Base-by-base conservation (phyloP, 2,113 vertebrate species). In the Bufo gargarizans region DNA sequence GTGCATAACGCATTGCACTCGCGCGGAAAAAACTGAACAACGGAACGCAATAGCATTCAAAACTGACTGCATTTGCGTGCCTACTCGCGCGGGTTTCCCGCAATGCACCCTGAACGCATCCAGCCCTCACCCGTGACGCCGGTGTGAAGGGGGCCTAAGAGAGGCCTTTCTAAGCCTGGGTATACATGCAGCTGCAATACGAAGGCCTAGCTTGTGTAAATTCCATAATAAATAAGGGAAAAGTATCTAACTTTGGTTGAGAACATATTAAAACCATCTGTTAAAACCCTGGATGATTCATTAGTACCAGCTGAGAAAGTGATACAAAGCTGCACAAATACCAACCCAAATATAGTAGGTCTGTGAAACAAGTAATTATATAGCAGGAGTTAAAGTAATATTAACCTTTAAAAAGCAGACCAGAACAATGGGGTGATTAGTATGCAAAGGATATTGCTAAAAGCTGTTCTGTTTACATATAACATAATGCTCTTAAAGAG, bases 271-370 rank as follows among this genome's bases (percentile, higher is more conserved):
- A 8, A 76, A 50, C 45, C 72, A 76, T 76, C 72, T 49, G 72
- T 11, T 76, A 76, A 76, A 47, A 19, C 50, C 45, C 72, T 76
- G 45, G 16, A 76, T 76, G 72, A 76, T 16, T 76, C 72, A 76
- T 76, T 50, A 76, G 47, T 49, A 76, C 16, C 45, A 20, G 72
- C 72, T 76, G 72, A 76, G 11, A 9, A 76, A 74, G 71, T 49
- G 71, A 74, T 47, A 74, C 71, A 74, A 74, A 76, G 45, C 72
- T 76, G 17, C 47, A 50, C 47, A 50, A 76, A 76, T 45, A 10
- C 43, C 43, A 74, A 76, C 6, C 72, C 72, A 76, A 76, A 20
- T 20, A 76, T 76, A 76, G 45, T 1, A 50, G 12, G 72, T 76
- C 45, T 76, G 47, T 76, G 72, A 50, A 76, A 20, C 45, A 76